These are phyloP conservation scores for Cervus canadensis DNA, from an alignment of 2,113 vertebrate genomes.

Conservation along the genomic window DNA sequence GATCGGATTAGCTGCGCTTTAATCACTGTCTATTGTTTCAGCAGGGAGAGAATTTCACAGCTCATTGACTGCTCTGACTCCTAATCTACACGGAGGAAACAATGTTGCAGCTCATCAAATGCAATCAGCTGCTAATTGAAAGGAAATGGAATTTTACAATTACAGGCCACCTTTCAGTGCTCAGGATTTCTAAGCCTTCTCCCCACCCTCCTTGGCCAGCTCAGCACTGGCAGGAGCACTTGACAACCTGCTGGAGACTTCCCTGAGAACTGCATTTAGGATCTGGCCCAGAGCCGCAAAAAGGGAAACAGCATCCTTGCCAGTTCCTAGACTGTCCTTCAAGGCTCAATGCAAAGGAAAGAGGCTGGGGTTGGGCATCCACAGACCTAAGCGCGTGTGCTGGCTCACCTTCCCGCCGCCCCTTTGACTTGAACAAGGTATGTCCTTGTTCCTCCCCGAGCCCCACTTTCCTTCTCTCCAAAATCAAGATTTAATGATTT, in stretches of 20 bases:
- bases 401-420: neutral
- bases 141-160: conserved; percentile 80
- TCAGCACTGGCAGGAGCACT: conserved; percentile 67
- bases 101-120: conserved; percentile 79
- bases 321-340: conserved; percentile 46
- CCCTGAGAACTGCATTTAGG: conserved; percentile 57
- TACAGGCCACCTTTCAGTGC: conserved; percentile 74
- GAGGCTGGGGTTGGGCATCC: neutral
- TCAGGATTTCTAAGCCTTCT: conserved; percentile 71
- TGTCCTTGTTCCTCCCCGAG: neutral
- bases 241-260: conserved; percentile 67
- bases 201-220: conserved; percentile 61
- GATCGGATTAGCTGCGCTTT: conserved; percentile 70
- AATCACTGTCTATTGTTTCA: conserved; percentile 80
- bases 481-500: neutral
- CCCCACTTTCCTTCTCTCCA: neutral
- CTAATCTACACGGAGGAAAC: conserved; percentile 75
- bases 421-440: neutral
- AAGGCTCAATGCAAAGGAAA: conserved; percentile 48
- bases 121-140: conserved; percentile 80
- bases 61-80: conserved; percentile 78
- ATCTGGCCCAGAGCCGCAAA: conserved; percentile 45
- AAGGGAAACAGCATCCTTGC: conserved; percentile 7
- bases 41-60: conserved; percentile 76
- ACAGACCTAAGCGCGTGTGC: neutral